These are phyloP conservation scores for Tinamus major DNA, from an alignment of 2,797 vertebrate genomes.

Conservation along the genomic window DNA sequence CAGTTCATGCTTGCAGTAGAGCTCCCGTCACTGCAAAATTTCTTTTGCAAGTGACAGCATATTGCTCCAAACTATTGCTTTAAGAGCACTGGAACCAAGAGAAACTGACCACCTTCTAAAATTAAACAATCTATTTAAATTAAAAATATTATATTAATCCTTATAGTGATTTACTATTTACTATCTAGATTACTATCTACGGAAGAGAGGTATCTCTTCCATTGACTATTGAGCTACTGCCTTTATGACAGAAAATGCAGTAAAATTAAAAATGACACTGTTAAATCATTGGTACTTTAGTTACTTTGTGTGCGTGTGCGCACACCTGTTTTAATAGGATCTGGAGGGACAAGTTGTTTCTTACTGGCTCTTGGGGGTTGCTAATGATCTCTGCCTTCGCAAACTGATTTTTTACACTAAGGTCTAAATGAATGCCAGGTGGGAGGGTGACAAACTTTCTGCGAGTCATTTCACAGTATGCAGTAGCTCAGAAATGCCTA, in stretches of 20 bases:
- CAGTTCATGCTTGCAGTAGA: not conserved
- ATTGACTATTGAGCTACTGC: not conserved
- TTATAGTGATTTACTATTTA: not conserved
- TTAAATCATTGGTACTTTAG: not conserved
- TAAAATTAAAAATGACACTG: not conserved
- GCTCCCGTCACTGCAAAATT: not conserved
- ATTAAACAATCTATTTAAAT: not conserved
- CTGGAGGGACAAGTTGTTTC: not conserved
- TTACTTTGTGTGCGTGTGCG: not conserved
- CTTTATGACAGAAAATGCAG: not conserved
- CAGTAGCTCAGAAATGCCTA: not conserved
- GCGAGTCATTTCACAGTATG: not conserved
- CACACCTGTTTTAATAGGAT: not conserved
- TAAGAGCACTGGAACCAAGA: not conserved
- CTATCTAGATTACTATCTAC: too few species aligned
- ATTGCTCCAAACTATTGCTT: not conserved
- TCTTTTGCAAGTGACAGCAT: not conserved
- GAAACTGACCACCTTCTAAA: not conserved
- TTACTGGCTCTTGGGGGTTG: not conserved
- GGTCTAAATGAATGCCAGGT: not conserved
- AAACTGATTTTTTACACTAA: not conserved
- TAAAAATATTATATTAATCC: accelerated
- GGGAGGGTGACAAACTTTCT: not conserved
- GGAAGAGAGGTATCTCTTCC: not conserved
- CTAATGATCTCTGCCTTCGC: not conserved